These are phyloP conservation scores for Naja naja DNA, from an alignment of 2,113 vertebrate genomes.

Conservation along the genomic window DNA sequence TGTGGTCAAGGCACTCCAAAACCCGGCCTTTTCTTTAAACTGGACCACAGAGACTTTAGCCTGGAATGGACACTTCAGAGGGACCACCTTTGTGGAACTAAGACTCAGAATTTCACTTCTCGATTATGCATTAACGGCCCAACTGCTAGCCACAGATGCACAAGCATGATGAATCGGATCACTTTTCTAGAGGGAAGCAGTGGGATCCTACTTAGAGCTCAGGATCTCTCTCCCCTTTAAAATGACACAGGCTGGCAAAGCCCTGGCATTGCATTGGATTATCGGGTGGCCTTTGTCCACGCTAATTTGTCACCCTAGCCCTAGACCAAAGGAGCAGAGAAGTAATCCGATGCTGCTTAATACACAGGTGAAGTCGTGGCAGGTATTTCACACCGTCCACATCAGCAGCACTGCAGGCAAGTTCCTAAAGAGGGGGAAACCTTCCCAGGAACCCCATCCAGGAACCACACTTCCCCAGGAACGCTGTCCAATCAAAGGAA, in stretches of 20 bases:
- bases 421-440: background rate
- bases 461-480: background rate
- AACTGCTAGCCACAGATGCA: background rate
- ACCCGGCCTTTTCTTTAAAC: too few relatives aligned
- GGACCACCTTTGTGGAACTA: too few relatives aligned
- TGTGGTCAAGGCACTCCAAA: background rate
- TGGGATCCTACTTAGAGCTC: background rate
- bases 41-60: background rate
- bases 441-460: too few relatives aligned
- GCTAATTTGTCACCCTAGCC: background rate
- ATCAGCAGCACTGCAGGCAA: background rate
- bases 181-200: fast-evolving
- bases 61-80: background rate
- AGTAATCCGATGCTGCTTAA: background rate
- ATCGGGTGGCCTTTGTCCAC: background rate
- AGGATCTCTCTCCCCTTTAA: background rate
- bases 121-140: background rate
- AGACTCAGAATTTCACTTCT: background rate
- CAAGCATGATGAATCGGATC: background rate
- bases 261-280: background rate
- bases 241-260: background rate
- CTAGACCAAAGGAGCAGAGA: background rate
- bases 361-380: background rate
- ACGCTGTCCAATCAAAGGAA: background rate
- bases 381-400: background rate